phyloP scores from a whole-genome alignment of 2,888 invertebrate species.

The Drosophila crucigera region DNA sequence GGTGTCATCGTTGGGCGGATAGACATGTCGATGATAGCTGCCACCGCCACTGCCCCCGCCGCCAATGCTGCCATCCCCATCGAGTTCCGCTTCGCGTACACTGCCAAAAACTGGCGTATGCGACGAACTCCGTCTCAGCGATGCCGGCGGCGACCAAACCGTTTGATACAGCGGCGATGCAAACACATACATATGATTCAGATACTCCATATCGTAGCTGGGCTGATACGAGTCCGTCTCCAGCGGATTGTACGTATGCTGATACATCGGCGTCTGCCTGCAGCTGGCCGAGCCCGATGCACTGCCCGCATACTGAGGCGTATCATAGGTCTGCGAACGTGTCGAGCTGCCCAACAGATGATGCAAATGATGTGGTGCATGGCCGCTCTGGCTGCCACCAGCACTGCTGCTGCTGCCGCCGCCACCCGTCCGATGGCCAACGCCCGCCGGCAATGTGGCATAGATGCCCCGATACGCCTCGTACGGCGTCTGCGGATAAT shows the following conservation, averaged over 20 bases:
- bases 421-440: conserved; percentile 78
- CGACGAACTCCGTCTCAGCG: conserved; percentile 84
- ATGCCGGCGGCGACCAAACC: conserved; percentile 85
- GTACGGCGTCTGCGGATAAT: conserved; percentile 88
- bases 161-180: conserved; percentile 85
- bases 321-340: conserved; percentile 83
- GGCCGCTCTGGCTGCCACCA: conserved; percentile 67
- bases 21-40: conserved; percentile 83
- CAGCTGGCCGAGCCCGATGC: conserved; percentile 85
- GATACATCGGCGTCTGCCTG: conserved; percentile 85
- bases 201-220: conserved; percentile 85
- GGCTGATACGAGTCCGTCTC: conserved; percentile 85
- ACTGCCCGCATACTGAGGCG: conserved; percentile 81
- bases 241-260: conserved; percentile 85
- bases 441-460: conserved; percentile 85
- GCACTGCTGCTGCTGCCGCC: conserved; percentile 71
- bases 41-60: conserved; percentile 73
- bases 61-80: conserved; percentile 78
- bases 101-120: conserved; percentile 85
- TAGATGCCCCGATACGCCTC: conserved; percentile 87
- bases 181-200: conserved; percentile 85
- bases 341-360: conserved; percentile 79
- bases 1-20: conserved; percentile 85
- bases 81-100: conserved; percentile 83
- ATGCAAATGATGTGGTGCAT: conserved; percentile 59